Conservation (phyloP, 2,888 invertebrate species). For the Eupithecia centaureata region DNA sequence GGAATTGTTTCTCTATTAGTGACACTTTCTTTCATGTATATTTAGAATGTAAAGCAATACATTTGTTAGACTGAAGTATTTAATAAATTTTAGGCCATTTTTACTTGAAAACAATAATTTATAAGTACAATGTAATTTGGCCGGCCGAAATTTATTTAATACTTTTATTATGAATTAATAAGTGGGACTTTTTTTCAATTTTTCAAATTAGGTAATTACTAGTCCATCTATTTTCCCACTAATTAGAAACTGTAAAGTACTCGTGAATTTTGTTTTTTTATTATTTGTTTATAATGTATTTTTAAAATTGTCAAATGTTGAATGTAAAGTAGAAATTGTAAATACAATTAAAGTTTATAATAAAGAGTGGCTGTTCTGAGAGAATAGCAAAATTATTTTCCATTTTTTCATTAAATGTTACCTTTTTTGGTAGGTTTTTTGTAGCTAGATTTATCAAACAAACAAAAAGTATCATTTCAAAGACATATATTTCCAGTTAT, state of each 20-base stretch:
- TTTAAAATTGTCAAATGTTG: slow-evolving; percentile 82
- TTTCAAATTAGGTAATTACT: slow-evolving; percentile 80
- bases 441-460: background rate
- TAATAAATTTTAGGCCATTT: slow-evolving; percentile 72
- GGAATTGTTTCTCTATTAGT: slow-evolving; percentile 49
- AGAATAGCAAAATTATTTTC: slow-evolving; percentile 66
- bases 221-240: slow-evolving; percentile 77
- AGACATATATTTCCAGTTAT: slow-evolving; percentile 67
- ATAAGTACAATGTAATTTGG: slow-evolving; percentile 54
- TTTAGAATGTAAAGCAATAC: slow-evolving; percentile 81
- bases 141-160: slow-evolving; percentile 76
- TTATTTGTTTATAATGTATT: slow-evolving; percentile 81
- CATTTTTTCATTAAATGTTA: slow-evolving; percentile 44
- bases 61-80: slow-evolving; percentile 78
- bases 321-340: slow-evolving; percentile 84
- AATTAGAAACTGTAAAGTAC: slow-evolving; percentile 73
- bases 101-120: slow-evolving; percentile 66
- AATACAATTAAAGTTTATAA: slow-evolving; percentile 84
- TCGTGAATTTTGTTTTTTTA: slow-evolving; percentile 77
- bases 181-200: slow-evolving; percentile 65
- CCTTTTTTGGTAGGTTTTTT: background rate
- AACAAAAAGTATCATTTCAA: slow-evolving; percentile 49
- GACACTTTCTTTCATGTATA: slow-evolving; percentile 65
- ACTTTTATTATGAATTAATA: slow-evolving; percentile 57
- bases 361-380: slow-evolving; percentile 80